Base-by-base conservation (phyloP, 30 jellyfish, hydroid and myxozoan genomes). In the Haliclystus octoradiatus region DNA sequence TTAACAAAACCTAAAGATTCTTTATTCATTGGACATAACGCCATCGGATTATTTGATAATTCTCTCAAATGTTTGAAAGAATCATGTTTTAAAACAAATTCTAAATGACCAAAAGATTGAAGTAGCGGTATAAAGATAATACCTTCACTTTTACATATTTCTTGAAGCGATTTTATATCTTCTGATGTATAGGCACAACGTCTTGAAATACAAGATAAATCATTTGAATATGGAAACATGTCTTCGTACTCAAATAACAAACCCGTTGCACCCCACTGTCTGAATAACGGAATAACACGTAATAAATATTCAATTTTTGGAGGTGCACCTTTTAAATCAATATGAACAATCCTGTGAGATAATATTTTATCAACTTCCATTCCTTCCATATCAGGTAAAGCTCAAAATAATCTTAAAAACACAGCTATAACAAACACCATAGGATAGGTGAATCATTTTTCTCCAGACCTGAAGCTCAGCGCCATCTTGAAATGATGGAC, bases 91-190 rank as follows among this genome's bases (percentile, higher is more conserved):
- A 63, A 63, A 7, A 65, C 29, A 0, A 73, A 75, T 52, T 79
- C 93, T 0, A 79, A 71, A 72, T 79, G 93, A 26, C 93, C 93
- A 60, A 79, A 60, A 7, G 93, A 50, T 50, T 79, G 93, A 0
- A 79, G 34, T 24, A 79, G 66, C 24, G 93, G 93, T 5, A 79
- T 70, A 7, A 79, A 67, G 28, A 30, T 75, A 50, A 79, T 46
- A 68, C 63, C n/a, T 9, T 47, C 22, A 7, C 61, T 50, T 26
- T 65, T 79, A 15, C 80, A 79, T 26, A 22, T 26, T 28, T 25
- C 34, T 28, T 70, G 53, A n/a, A 79, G 23, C 49, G 30, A 33
- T 29, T 40, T 47, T 19, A 79, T 79, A 49, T 79, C 51, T 4
- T 69, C 26, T 0, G 7, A 62, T 69, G 75, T 61, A 66, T 79